Conservation (phyloP, 2,888 invertebrate genomes). For the Parasteatoda lunata region DNA sequence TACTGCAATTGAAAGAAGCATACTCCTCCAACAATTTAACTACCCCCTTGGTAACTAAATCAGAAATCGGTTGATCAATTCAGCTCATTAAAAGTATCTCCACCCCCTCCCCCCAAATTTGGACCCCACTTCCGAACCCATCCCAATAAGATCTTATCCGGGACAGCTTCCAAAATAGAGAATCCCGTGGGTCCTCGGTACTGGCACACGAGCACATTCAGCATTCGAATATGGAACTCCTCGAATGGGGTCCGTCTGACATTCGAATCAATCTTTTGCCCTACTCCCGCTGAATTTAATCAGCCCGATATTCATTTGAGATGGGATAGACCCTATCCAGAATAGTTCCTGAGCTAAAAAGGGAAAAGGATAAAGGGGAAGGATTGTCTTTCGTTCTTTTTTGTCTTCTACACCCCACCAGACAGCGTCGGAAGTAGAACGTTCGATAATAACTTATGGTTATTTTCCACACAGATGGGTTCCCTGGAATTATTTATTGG, state of each 20-base stretch:
- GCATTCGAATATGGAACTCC: neutral
- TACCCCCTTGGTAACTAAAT: slow-evolving; percentile 5
- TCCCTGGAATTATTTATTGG: neutral
- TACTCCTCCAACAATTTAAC: too few relatives aligned
- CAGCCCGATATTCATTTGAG: neutral
- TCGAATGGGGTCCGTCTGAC: neutral
- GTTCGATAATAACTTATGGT: slow-evolving; percentile 3
- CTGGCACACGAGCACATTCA: neutral
- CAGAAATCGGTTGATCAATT: neutral
- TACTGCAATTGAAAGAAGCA: too few relatives aligned
- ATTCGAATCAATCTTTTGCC: neutral
- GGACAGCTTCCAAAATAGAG: neutral
- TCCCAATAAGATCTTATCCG: neutral
- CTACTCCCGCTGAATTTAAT: neutral
- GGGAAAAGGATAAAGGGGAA: too few relatives aligned
- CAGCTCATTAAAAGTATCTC: slow-evolving; percentile 2
- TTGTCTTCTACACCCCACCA: too few relatives aligned
- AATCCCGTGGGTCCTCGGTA: neutral
- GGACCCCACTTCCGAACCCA: neutral
- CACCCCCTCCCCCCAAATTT: neutral
- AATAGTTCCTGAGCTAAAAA: neutral
- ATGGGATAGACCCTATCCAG: neutral
- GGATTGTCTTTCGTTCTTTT: too few relatives aligned
- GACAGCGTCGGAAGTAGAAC: neutral
- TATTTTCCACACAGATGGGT: slow-evolving; percentile 5